A percentile compares a stretch with the other conserved stretches of the same genome.
These are phyloP conservation scores for Oreotrochilus melanogaster DNA, from an alignment of 2,113 vertebrate genomes.

Conservation along the genomic window DNA sequence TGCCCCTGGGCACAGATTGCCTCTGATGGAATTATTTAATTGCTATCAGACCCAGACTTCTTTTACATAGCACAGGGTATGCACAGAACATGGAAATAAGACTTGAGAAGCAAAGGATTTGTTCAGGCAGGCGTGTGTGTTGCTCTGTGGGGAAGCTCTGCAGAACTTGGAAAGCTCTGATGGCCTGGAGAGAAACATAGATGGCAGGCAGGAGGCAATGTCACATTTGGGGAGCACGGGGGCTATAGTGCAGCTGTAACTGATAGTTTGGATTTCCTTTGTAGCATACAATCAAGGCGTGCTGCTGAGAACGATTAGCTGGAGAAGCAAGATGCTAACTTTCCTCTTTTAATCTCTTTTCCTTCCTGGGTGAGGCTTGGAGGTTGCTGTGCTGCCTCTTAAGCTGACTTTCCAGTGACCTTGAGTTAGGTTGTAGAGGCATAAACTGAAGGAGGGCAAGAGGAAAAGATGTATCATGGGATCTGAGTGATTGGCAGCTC, in stretches of 20 bases:
- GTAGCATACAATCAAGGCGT: not conserved
- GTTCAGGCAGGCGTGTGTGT: not conserved
- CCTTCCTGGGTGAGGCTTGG: not conserved
- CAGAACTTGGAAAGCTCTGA: not conserved
- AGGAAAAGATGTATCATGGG: not conserved
- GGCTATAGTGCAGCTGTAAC: not conserved
- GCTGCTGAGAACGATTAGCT: constrained; percentile 14
- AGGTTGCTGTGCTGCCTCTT: not conserved
- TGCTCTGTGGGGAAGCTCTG: not conserved
- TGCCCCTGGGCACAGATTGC: constrained; percentile 3
- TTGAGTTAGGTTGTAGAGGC: constrained; percentile 29
- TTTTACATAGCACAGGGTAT: not conserved
- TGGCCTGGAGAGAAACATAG: not conserved
- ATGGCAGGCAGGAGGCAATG: not conserved
- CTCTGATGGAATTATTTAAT: not conserved
- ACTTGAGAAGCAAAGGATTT: not conserved
- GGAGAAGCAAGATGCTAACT: not conserved
- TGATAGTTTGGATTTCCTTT: constrained; percentile 27
- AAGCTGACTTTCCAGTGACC: constrained; percentile 52
- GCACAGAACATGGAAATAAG: not conserved
- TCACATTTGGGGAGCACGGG: not conserved
- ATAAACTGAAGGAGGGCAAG: not conserved
- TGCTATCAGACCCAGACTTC: not conserved
- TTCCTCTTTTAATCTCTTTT: not conserved
- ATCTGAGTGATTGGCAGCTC: constrained; percentile 39